Base-by-base conservation (phyloP, 2,888 invertebrate genomes). In the Drosophila kuntzei region DNA sequence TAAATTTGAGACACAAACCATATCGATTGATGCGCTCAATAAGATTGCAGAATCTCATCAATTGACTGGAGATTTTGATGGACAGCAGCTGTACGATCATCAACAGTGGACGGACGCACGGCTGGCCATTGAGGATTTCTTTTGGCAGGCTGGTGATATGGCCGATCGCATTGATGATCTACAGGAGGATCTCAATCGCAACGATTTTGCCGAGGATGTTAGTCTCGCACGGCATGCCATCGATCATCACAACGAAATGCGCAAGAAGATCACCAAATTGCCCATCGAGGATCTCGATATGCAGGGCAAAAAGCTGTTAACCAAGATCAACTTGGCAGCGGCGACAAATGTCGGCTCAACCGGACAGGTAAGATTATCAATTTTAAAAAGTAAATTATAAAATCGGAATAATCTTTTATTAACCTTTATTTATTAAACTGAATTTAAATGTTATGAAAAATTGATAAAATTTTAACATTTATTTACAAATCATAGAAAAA, bases 1-100 rank as follows among this genome's bases (percentile, higher is more conserved):
- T 94, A 98, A 98, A 94, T 99, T 99, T 94, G 99, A 99, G 97
- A 98, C 99, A 89, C 97, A 96, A 91, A 97, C 99, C 94, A 97
- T 99, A 93, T 98, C 98, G 91, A 95, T 98, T 92, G 99, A 99
- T 93, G 96, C 97, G 83, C 94, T 99, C 87, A 95, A 96, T 81
- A 98, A 98, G 94, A 96, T 97, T 84, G 96, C 99, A 92, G 99
- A 99, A 93, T 95, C 96, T 67, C 94, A 96, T 83, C 99, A 99
- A 93, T 93, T 99, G 81, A 98, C 99, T 16, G 93, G 95, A 37
- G 99, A 99, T 91, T 95, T 99, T 91, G 99, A 99, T 89, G 99
- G 99, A 43, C 95, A 96, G 25, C 94, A 99, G 86, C 95, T 95
- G 87, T 99, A 99, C 93, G 98, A 99, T 92, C 98, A 99, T 93